phyloP scores from a whole-genome alignment of 2,888 invertebrate genomes.

The Epiblema foenella region DNA sequence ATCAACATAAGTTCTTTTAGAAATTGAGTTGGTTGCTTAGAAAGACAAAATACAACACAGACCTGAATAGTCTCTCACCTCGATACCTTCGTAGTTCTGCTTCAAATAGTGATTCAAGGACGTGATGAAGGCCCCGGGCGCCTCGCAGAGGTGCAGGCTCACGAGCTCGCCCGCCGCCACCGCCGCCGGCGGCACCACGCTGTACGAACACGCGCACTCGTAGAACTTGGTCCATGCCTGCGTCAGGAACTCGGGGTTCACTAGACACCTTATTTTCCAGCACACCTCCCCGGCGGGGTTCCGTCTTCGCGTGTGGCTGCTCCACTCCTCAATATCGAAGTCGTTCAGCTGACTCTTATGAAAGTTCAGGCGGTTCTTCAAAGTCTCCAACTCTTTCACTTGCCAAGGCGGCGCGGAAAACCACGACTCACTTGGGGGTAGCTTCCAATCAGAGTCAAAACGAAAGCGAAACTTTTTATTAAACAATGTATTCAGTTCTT shows the following conservation, averaged over 20 bases:
- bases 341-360: slow-evolving; percentile 92
- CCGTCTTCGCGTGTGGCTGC: slow-evolving; percentile 90
- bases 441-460: slow-evolving; percentile 65
- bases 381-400: slow-evolving; percentile 66
- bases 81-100: slow-evolving; percentile 78
- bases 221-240: slow-evolving; percentile 98
- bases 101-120: slow-evolving; percentile 94
- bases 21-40: too few relatives aligned
- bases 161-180: slow-evolving; percentile 77
- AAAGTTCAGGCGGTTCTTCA: slow-evolving; percentile 89
- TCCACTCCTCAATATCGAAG: slow-evolving; percentile 92
- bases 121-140: slow-evolving; percentile 97
- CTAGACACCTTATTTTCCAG: slow-evolving; percentile 82
- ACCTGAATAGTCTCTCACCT: slow-evolving; percentile 73
- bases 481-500: slow-evolving; percentile 72
- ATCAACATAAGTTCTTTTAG: too few relatives aligned
- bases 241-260: slow-evolving; percentile 91
- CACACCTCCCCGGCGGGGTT: slow-evolving; percentile 90
- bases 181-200: slow-evolving; percentile 81
- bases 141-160: slow-evolving; percentile 97
- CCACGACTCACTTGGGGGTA: slow-evolving; percentile 69
- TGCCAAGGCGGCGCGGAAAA: slow-evolving; percentile 74
- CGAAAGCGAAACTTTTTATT: slow-evolving; percentile 77
- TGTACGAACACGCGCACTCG: slow-evolving; percentile 89
- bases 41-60: too few relatives aligned